A percentile compares a stretch with the other conserved stretches of the same genome.
Conservation (phyloP, 2,113 vertebrate species). For the Halichoeres trimaculatus region DNA sequence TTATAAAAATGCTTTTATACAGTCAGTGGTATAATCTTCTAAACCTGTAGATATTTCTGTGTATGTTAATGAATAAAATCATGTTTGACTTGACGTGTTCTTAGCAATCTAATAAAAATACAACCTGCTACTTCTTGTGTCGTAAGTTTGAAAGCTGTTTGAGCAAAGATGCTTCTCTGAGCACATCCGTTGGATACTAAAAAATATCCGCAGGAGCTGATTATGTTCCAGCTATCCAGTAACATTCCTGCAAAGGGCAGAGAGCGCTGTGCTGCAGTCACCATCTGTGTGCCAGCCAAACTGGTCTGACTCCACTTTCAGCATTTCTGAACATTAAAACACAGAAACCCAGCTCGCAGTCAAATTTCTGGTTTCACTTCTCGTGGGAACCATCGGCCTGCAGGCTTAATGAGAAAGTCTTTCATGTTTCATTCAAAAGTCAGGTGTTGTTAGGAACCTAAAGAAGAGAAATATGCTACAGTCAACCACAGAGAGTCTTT, state of each 20-base stretch:
- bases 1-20: too few relatives aligned
- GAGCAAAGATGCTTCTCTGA: neutral
- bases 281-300: conserved; percentile 21
- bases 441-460: conserved; percentile 28
- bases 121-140: too few relatives aligned
- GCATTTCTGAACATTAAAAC: neutral
- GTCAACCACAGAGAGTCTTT: conserved; percentile 10
- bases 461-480: neutral
- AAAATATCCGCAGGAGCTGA: conserved; percentile 17
- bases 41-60: too few relatives aligned
- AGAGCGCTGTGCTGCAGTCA: conserved; percentile 10
- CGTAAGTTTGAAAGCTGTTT: too few relatives aligned
- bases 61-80: too few relatives aligned
- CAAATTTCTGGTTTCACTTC: neutral
- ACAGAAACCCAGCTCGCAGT: conserved; percentile 1
- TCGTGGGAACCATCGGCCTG: conserved; percentile 24
- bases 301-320: conserved; percentile 37
- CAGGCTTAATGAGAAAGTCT: conserved; percentile 29
- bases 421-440: conserved; percentile 42
- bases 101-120: too few relatives aligned
- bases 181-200: conserved; percentile 1
- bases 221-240: conserved; percentile 16
- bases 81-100: too few relatives aligned
- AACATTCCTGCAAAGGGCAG: conserved; percentile 25
- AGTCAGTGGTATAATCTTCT: too few relatives aligned